Percentiles rank a stretch among this genome's conserved stretches.
Conservation (phyloP, 2,797 vertebrate genomes). For the Pterois miles region DNA sequence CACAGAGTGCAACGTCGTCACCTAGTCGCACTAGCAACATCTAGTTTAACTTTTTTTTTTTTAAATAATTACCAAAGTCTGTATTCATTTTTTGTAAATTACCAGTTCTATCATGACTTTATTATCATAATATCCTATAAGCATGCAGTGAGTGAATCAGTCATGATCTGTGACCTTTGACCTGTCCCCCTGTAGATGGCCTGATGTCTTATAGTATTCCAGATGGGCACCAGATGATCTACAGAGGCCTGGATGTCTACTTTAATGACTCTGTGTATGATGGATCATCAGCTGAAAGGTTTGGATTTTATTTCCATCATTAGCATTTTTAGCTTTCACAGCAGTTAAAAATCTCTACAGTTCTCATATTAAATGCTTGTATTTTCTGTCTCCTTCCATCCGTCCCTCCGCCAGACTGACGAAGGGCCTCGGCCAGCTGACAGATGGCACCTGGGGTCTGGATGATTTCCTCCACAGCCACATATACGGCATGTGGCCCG, state of each 20-base stretch:
- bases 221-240: slow-evolving; percentile 90
- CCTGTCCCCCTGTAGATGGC: slow-evolving; percentile 84
- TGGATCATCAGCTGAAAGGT: slow-evolving; percentile 91
- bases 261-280: slow-evolving; percentile 97
- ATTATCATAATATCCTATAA: background rate
- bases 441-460: slow-evolving; percentile 93
- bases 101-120: background rate
- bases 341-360: background rate
- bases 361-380: background rate
- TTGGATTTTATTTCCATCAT: slow-evolving; percentile 22
- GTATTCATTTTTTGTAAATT: background rate
- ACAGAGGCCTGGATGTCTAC: slow-evolving; percentile 87
- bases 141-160: background rate
- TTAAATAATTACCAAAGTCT: background rate
- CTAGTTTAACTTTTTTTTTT: background rate
- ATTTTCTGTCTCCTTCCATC: background rate
- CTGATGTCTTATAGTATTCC: slow-evolving; percentile 93
- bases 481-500: slow-evolving; percentile 92
- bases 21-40: background rate
- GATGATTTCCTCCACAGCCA: slow-evolving; percentile 95
- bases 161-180: slow-evolving; percentile 1
- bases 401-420: slow-evolving; percentile 82
- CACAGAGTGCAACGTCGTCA: background rate
- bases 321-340: background rate
- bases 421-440: slow-evolving; percentile 94